These are phyloP conservation scores for Standfussiana lucernea DNA, from an alignment of 2,888 invertebrate species.

Conservation along the genomic window DNA sequence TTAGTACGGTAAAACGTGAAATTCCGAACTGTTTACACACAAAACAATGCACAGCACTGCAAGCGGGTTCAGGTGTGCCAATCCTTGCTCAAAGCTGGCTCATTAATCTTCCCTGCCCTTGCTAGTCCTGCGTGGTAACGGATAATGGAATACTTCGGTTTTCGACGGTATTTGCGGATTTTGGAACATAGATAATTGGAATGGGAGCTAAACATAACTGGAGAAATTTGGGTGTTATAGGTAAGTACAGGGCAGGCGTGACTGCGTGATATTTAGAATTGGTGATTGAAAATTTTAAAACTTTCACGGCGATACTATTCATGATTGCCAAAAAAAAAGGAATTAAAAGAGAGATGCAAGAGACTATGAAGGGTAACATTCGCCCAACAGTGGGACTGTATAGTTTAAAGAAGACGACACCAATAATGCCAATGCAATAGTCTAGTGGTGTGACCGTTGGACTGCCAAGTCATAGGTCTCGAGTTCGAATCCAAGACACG, in stretches of 20 bases:
- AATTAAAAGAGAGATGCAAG: neutral
- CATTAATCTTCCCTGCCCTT: conserved; percentile 81
- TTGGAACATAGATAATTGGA: conserved; percentile 41
- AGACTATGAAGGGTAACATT: no score
- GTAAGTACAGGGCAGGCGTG: neutral
- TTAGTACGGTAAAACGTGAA: conserved; percentile 51
- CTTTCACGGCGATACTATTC: neutral
- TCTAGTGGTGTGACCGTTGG: no score
- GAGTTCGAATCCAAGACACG: no score
- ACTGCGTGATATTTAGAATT: neutral
- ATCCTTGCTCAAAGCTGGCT: conserved; percentile 78
- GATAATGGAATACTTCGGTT: conserved; percentile 62
- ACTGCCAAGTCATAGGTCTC: no score
- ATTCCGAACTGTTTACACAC: conserved; percentile 60
- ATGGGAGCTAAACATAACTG: neutral
- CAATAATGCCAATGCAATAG: neutral
- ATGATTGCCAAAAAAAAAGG: neutral
- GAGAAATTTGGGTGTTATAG: neutral
- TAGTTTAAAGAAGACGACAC: neutral
- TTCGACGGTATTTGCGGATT: conserved; percentile 45
- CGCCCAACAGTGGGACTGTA: neutral
- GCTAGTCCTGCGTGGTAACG: conserved; percentile 65
- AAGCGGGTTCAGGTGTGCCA: conserved; percentile 74
- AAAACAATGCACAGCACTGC: conserved; percentile 70
- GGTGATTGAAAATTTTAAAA: neutral